Conservation (phyloP, 2,113 vertebrate genomes). For the Lophius piscatorius region DNA sequence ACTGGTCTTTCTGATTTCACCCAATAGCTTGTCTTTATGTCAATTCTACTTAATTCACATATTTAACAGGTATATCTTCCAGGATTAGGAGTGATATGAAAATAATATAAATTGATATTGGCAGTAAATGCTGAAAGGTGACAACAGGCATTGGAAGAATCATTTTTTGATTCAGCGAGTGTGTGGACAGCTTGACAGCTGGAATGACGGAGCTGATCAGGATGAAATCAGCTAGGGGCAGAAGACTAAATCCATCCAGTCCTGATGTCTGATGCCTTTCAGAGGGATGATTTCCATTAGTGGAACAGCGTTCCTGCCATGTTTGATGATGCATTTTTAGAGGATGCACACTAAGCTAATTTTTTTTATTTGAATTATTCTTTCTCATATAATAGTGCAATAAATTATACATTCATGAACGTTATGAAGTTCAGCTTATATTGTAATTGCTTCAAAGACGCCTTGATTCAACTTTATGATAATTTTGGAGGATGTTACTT, state of each 20-base stretch:
- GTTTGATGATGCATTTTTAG: conserved; percentile 10
- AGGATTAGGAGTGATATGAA: conserved; percentile 49
- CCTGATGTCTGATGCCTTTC: conserved; percentile 9
- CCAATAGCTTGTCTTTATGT: conserved; percentile 53
- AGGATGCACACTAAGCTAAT: neutral
- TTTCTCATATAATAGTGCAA: neutral
- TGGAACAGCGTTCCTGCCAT: conserved; percentile 16
- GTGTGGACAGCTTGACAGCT: conserved; percentile 40
- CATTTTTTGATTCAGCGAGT: conserved; percentile 23
- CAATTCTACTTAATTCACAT: conserved; percentile 59
- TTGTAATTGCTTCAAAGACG: no score
- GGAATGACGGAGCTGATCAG: conserved; percentile 13
- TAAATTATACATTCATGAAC: neutral
- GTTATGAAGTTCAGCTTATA: no score
- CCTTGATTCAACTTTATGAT: neutral
- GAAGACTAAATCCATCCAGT: conserved; percentile 28
- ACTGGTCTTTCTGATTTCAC: conserved; percentile 42
- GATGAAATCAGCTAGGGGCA: conserved; percentile 33
- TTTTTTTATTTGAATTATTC: neutral
- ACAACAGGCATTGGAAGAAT: conserved; percentile 51
- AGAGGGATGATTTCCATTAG: conserved; percentile 11
- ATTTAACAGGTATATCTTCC: conserved; percentile 52
- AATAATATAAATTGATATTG: conserved; percentile 51
- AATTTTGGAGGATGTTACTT: neutral
- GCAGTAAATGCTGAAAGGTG: conserved; percentile 44